Percentiles rank a stretch among this genome's conserved stretches.
These are phyloP conservation scores for Carassius auratus DNA, from an alignment of 2,113 vertebrate genomes.

Conservation along the genomic window DNA sequence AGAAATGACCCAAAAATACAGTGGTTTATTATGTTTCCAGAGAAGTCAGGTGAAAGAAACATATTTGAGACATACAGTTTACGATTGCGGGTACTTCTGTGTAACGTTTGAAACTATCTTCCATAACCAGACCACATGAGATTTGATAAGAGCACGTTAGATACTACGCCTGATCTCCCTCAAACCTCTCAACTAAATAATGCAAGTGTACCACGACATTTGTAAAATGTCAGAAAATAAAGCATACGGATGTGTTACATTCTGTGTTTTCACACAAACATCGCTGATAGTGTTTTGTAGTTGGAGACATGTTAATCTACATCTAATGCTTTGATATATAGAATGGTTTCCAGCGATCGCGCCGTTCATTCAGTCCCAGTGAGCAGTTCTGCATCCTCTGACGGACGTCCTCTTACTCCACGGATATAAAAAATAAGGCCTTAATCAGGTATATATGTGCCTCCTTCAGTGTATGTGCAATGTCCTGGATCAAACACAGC, in stretches of 20 bases:
- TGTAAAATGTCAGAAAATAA: constrained; percentile 20
- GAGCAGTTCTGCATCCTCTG: neutral
- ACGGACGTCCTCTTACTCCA: neutral
- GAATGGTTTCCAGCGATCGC: neutral
- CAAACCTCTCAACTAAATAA: constrained; percentile 17
- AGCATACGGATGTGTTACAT: constrained; percentile 22
- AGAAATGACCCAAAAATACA: constrained; percentile 33
- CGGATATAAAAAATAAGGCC: neutral
- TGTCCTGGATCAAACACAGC: constrained; percentile 53
- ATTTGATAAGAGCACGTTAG: constrained; percentile 18
- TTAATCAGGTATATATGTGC: neutral
- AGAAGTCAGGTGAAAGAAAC: constrained; percentile 8
- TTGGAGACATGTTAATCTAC: neutral
- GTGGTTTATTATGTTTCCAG: constrained; percentile 21
- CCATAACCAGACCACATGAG: neutral
- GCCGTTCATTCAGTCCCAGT: neutral
- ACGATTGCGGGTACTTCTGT: neutral
- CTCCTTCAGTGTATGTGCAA: constrained; percentile 4
- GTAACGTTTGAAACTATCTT: neutral
- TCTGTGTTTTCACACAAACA: constrained; percentile 7
- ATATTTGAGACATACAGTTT: too few relatives aligned
- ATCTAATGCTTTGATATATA: neutral
- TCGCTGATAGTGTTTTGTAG: constrained; percentile 13
- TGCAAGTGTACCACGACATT: neutral
- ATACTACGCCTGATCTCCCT: constrained; percentile 10